These are phyloP conservation scores for Temnothorax rugatulus DNA, from an alignment of 2,888 invertebrate genomes.

Conservation along the genomic window DNA sequence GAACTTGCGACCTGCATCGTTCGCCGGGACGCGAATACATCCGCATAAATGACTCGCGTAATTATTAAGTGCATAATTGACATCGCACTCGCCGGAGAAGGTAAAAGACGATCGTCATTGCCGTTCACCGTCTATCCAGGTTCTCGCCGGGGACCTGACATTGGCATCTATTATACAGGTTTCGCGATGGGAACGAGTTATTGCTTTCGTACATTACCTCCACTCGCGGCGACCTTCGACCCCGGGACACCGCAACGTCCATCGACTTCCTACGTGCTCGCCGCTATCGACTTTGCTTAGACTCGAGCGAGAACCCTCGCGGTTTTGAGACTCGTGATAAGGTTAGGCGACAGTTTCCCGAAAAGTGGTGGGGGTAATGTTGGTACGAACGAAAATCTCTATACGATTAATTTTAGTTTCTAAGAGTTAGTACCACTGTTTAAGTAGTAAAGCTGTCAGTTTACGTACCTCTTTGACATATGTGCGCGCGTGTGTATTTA, in stretches of 20 bases:
- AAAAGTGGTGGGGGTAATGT: too few relatives aligned
- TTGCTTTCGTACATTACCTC: constrained; percentile 48
- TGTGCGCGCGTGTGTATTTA: too few relatives aligned
- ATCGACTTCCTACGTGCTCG: constrained; percentile 15
- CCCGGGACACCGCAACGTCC: constrained; percentile 35
- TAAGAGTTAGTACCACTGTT: too few relatives aligned
- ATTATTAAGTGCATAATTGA: constrained; percentile 41
- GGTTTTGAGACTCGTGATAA: constrained; percentile 21
- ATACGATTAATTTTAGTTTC: too few relatives aligned
- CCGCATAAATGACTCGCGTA: constrained; percentile 24
- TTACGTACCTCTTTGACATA: too few relatives aligned
- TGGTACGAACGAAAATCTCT: too few relatives aligned
- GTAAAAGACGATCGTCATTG: constrained; percentile 37
- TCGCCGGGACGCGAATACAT: neutral
- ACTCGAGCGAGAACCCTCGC: constrained; percentile 30
- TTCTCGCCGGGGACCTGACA: constrained; percentile 27
- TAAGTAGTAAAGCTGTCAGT: too few relatives aligned
- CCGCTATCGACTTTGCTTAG: constrained; percentile 42
- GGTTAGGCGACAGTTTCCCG: too few relatives aligned
- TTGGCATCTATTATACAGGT: constrained; percentile 43
- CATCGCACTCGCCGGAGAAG: constrained; percentile 11
- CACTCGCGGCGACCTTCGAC: constrained; percentile 43
- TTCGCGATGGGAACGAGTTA: constrained; percentile 46
- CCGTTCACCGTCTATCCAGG: neutral
- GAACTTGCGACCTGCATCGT: neutral